phyloP scores from a whole-genome alignment of 2,113 vertebrate genomes.

The Hylia prasina region DNA sequence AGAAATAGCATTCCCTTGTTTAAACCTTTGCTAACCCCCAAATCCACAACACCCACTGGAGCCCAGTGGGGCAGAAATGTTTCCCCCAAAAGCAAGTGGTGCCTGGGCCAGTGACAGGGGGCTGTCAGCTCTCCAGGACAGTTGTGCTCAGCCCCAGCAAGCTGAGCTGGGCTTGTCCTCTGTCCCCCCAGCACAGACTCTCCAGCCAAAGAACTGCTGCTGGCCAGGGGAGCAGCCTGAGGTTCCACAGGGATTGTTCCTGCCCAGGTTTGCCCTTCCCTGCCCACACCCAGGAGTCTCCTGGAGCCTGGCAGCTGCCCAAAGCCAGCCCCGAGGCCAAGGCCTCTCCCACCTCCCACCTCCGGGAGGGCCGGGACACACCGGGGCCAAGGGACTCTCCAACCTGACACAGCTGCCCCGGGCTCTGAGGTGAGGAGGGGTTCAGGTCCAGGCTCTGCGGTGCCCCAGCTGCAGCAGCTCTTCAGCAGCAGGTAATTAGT shows the following conservation, averaged over 20 bases:
- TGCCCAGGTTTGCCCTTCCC: not conserved
- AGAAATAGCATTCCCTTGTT: not conserved
- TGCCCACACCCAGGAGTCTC: not conserved
- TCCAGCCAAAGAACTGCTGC: not conserved
- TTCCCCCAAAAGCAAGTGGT: accelerated
- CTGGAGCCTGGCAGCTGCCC: not conserved
- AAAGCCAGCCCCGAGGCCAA: not conserved
- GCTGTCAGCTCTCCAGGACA: not conserved
- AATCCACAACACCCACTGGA: not conserved
- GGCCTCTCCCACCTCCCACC: not conserved
- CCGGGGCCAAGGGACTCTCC: accelerated
- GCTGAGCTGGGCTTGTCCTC: not conserved
- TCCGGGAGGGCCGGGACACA: accelerated
- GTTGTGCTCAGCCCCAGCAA: not conserved
- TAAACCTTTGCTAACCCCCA: not conserved
- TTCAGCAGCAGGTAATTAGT: not conserved
- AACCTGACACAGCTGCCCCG: accelerated
- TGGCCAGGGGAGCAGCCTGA: not conserved
- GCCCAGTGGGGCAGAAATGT: accelerated
- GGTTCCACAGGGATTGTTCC: not conserved
- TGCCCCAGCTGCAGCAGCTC: not conserved
- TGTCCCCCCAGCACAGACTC: accelerated
- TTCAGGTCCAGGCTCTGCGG: not conserved
- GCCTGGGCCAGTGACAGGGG: not conserved
- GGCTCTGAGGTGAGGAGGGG: accelerated